Evolutionary conservation across 2,113 vertebrate genomes (phyloP).

Genomic region (Sceloporus tristichus): DNA sequence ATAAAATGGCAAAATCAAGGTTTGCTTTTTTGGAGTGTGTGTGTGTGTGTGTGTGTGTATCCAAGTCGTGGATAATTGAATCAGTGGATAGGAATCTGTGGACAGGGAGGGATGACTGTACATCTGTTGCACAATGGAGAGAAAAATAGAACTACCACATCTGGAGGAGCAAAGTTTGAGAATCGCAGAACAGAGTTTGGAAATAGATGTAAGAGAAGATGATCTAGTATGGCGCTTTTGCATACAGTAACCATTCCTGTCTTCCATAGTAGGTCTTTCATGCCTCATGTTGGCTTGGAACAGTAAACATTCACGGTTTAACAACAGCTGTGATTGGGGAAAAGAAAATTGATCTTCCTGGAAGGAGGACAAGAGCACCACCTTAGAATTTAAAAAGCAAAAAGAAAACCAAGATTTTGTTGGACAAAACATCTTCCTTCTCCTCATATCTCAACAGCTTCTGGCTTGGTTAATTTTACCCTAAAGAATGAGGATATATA

Average conservation of each 20-base stretch:
- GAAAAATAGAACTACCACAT: too few species aligned
- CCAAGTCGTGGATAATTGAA: too few species aligned
- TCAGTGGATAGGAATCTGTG: too few species aligned
- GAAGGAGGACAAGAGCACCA: neutral
- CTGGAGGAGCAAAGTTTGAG: too few species aligned
- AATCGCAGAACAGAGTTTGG: conserved; percentile 35
- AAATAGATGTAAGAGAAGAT: too few species aligned
- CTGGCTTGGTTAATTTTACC: conserved; percentile 78
- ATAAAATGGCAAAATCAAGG: too few species aligned
- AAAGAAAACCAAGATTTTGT: conserved; percentile 34
- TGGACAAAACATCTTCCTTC: conserved; percentile 62
- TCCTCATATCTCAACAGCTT: conserved; percentile 48
- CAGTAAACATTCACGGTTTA: neutral
- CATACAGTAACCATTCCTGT: neutral
- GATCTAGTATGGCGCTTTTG: too few species aligned
- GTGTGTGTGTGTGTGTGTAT: too few species aligned
- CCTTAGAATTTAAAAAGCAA: neutral
- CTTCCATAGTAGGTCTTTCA: neutral
- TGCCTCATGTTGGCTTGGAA: neutral
- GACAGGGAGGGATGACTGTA: too few species aligned
- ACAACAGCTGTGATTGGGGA: neutral
- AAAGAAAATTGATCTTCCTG: neutral
- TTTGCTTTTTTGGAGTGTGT: too few species aligned
- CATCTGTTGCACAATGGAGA: too few species aligned
- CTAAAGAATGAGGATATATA: conserved; percentile 58